Evolutionary conservation across 1,140 invertebrate genomes (phyloP).

Genomic region (Leptinotarsa undecemlineata): DNA sequence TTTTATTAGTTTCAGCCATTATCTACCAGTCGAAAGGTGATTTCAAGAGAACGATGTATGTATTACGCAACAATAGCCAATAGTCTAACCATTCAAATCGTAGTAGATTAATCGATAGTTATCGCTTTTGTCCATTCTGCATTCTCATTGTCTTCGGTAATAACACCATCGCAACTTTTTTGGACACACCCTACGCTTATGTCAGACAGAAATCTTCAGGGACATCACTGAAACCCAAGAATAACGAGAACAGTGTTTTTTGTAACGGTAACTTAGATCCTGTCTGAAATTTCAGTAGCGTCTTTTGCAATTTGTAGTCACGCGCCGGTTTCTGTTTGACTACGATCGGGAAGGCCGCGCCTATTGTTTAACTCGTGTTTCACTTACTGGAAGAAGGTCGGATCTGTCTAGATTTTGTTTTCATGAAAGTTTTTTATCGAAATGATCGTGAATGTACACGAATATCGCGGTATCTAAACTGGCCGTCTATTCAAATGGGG

Average conservation of each 20-base stretch:
- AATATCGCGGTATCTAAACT: constrained; percentile 6
- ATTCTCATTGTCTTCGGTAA: no score
- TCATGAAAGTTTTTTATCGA: constrained; percentile 21
- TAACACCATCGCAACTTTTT: no score
- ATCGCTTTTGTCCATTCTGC: no score
- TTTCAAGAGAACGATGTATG: no score
- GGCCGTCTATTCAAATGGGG: constrained; percentile 1
- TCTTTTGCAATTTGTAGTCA: constrained; percentile 21
- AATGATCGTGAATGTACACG: constrained; percentile 14
- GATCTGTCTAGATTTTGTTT: constrained; percentile 21
- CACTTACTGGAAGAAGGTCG: constrained; percentile 17
- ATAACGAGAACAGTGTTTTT: constrained; percentile 4
- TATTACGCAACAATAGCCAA: no score
- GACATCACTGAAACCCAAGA: background rate
- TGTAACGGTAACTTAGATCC: constrained; percentile 7
- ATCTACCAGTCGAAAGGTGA: no score
- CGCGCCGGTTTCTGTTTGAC: constrained; percentile 10
- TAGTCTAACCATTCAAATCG: no score
- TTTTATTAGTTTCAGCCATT: no score
- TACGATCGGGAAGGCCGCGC: constrained; percentile 16
- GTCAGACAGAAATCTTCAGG: background rate
- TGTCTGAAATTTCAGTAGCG: constrained; percentile 16
- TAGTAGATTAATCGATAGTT: no score
- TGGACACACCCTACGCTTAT: constrained; percentile 1
- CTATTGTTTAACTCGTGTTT: constrained; percentile 22